These are phyloP conservation scores for Alitta virens DNA, from an alignment of 2,888 invertebrate genomes.

Conservation along the genomic window DNA sequence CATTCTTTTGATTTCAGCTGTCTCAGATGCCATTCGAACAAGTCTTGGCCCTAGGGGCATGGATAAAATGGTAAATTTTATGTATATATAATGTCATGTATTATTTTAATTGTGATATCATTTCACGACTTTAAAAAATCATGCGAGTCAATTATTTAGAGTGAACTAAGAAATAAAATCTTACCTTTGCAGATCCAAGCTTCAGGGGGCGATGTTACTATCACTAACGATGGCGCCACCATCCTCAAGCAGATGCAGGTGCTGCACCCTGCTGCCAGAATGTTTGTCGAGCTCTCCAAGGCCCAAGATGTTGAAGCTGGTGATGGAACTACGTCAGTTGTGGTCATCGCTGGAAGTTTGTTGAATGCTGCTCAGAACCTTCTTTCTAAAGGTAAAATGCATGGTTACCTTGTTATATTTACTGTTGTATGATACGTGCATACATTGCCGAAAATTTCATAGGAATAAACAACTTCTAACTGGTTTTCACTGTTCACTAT, in stretches of 20 bases:
- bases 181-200: conserved; percentile 83
- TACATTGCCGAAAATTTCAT: too few relatives aligned
- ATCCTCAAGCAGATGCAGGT: conserved; percentile 99
- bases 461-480: too few relatives aligned
- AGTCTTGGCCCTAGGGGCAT: conserved; percentile 97
- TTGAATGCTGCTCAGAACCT: conserved; percentile 92
- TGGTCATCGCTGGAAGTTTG: conserved; percentile 93
- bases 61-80: conserved; percentile 99
- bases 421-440: too few relatives aligned
- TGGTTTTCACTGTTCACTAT: too few relatives aligned
- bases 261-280: conserved; percentile 96
- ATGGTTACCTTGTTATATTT: too few relatives aligned
- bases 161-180: too few relatives aligned
- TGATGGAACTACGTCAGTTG: conserved; percentile 98
- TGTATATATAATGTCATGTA: too few relatives aligned
- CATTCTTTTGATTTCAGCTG: conserved; percentile 67
- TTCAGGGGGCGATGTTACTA: conserved; percentile 95
- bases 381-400: conserved; percentile 67
- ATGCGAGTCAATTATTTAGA: too few relatives aligned
- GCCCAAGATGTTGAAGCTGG: conserved; percentile 99
- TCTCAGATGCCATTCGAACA: conserved; percentile 97
- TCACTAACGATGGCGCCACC: conserved; percentile 99
- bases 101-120: too few relatives aligned
- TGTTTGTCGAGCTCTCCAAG: conserved; percentile 96
- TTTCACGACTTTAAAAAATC: too few relatives aligned